These are phyloP conservation scores for Epinotia ramella DNA, from an alignment of 2,888 invertebrate genomes.

Conservation along the genomic window DNA sequence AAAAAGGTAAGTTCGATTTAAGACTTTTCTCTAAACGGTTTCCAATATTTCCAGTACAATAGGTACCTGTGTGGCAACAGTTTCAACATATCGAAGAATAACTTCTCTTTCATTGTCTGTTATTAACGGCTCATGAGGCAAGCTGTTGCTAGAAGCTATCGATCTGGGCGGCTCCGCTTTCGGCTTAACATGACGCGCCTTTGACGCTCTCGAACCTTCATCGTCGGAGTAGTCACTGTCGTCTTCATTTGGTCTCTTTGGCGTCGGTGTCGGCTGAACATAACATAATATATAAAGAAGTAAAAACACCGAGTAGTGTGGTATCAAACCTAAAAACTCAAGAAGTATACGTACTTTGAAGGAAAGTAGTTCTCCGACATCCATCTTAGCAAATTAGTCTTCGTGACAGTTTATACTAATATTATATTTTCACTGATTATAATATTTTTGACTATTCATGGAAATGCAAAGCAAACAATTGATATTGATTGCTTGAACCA, in stretches of 20 bases:
- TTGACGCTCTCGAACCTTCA: constrained; percentile 86
- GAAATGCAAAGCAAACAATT: not conserved
- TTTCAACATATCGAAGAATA: constrained; percentile 93
- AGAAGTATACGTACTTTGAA: constrained; percentile 70
- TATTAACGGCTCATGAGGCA: constrained; percentile 86
- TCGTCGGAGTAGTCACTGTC: constrained; percentile 88
- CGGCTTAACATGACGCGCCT: constrained; percentile 86
- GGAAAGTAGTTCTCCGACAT: constrained; percentile 80
- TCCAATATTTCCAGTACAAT: not conserved
- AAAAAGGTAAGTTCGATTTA: not conserved
- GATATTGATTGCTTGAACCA: no score
- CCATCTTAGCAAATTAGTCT: constrained; percentile 62
- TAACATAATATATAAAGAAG: not conserved
- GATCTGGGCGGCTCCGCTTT: constrained; percentile 69
- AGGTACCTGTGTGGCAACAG: constrained; percentile 89
- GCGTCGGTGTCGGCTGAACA: constrained; percentile 91
- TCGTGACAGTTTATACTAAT: not conserved
- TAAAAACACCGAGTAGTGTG: not conserved
- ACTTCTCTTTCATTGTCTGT: constrained; percentile 91
- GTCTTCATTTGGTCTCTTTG: constrained; percentile 89
- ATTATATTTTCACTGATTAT: not conserved
- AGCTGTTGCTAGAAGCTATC: constrained; percentile 74
- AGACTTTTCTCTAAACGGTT: not conserved
- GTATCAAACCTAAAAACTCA: not conserved
- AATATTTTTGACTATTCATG: not conserved